These are phyloP conservation scores for Nomada ruficornis DNA, from an alignment of 2,888 invertebrate genomes.

Conservation along the genomic window DNA sequence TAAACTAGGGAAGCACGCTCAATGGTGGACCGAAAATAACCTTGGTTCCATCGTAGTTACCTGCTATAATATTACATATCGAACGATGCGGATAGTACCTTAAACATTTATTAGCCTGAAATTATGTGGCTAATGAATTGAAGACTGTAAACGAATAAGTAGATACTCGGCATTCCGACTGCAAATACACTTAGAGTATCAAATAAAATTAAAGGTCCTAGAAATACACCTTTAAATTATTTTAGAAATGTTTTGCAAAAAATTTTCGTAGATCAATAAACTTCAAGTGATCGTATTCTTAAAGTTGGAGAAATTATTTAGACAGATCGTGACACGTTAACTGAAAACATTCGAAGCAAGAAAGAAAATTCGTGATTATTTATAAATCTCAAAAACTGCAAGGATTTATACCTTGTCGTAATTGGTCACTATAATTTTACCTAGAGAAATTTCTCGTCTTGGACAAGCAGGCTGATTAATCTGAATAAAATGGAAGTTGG, in stretches of 20 bases:
- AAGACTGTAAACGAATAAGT: too few species aligned
- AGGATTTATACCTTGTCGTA: not conserved
- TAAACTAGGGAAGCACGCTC: slow-evolving; percentile 73
- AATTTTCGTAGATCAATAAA: too few species aligned
- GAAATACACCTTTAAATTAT: too few species aligned
- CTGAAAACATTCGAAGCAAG: too few species aligned
- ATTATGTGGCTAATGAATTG: slow-evolving; percentile 41
- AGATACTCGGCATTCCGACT: too few species aligned
- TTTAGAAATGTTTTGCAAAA: too few species aligned
- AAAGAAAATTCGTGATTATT: too few species aligned
- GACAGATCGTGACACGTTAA: too few species aligned
- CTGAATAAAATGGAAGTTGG: slow-evolving; percentile 34
- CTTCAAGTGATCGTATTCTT: too few species aligned
- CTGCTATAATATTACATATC: slow-evolving; percentile 60
- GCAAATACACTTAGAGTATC: too few species aligned
- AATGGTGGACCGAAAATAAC: slow-evolving; percentile 71
- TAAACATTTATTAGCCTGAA: slow-evolving; percentile 59
- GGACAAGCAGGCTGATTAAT: slow-evolving; percentile 18
- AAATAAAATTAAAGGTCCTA: too few species aligned
- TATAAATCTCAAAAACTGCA: not conserved
- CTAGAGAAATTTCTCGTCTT: not conserved
- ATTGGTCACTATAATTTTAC: slow-evolving; percentile 15
- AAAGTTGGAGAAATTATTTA: too few species aligned
- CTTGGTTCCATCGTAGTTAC: slow-evolving; percentile 70
- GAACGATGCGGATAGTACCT: slow-evolving; percentile 52